Percentiles rank a stretch among this genome's conserved stretches.
Evolutionary conservation across 2,113 vertebrate genomes (phyloP).

Genomic region (Chlamydotis undulata): DNA sequence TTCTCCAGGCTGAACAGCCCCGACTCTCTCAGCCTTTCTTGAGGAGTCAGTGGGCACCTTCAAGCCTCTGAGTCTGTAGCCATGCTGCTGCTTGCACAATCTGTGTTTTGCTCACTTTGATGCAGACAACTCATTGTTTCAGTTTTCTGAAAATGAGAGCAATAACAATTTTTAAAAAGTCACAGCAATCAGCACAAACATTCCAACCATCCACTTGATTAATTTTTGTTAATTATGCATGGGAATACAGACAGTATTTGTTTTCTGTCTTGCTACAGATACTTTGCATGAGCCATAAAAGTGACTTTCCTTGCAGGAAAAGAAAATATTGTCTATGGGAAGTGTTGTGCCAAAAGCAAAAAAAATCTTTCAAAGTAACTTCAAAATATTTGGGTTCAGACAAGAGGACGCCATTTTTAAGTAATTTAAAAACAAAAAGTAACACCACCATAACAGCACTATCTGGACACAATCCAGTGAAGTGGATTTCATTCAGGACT

Average conservation of each 20-base stretch:
- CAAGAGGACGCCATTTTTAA: neutral
- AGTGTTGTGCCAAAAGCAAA: neutral
- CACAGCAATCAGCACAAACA: neutral
- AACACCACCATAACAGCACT: neutral
- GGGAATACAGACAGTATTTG: neutral
- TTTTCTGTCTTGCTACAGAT: neutral
- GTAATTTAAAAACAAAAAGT: neutral
- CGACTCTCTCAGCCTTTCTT: too few relatives aligned
- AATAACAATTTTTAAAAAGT: neutral
- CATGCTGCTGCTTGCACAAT: fast-evolving
- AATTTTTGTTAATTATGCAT: neutral
- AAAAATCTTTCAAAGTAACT: neutral
- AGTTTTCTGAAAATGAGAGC: neutral
- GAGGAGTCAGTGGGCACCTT: neutral
- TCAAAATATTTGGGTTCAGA: neutral
- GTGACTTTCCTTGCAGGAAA: neutral
- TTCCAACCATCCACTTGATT: neutral
- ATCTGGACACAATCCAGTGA: neutral
- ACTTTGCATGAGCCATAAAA: neutral
- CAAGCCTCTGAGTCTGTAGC: neutral
- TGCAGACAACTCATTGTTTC: neutral
- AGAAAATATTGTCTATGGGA: neutral
- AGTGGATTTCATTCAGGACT: neutral
- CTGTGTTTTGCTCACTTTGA: neutral
- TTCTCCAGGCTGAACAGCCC: too few relatives aligned